Evolutionary conservation across 1,140 invertebrate species (phyloP), one percentile per base, ranked within the genome.

Genomic region (Nebria ingens): DNA sequence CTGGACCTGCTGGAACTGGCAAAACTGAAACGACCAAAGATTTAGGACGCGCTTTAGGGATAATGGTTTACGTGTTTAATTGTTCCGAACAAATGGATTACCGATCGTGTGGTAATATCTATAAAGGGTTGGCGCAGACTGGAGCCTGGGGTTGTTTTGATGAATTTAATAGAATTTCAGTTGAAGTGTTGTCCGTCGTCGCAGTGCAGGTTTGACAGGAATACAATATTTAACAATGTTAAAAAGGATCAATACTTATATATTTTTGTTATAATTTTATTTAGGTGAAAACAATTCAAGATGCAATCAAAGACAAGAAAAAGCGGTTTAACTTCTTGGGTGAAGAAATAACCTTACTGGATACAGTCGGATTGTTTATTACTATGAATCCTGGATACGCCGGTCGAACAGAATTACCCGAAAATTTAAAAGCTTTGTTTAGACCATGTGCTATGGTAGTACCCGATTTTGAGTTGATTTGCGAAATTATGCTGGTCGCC

Each of bases 11-110:
- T 1, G 84, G 87, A 56, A 93, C 91, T 9, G 91, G 91, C 0
- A 95, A 95, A 75, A 94, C 91, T 0, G 92, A 96, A 73, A 95
- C 92, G 0, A 93, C 91, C 0, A 96, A 96, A 73, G 91, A 95
- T 78, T 74, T 96, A 45, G 92, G 91, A 2, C 78, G 89, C 65
- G 90, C 91, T 9, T 73, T 96, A 0, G 92, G 91, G 20, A 87
- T 93, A 62, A 93, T 94, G 89, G 91, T 95, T 0, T 94, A 94
- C 63, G 93, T 96, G 0, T 96, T 95, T 72, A 96, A 96, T 70
- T 95, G 93, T 70, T 95, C 92, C 0, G 91, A 96, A 69, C 91
- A 95, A 77, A 94, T 96, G 91, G 92, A 96, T 71, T 96, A 94
- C 70, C 90, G 89, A 55, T 94, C 91, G 3, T 86, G 89, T 64